Percentiles rank a stretch among this genome's conserved stretches.
phyloP scores from a whole-genome alignment of 2,888 invertebrate genomes.

The Lutraria lutraria region DNA sequence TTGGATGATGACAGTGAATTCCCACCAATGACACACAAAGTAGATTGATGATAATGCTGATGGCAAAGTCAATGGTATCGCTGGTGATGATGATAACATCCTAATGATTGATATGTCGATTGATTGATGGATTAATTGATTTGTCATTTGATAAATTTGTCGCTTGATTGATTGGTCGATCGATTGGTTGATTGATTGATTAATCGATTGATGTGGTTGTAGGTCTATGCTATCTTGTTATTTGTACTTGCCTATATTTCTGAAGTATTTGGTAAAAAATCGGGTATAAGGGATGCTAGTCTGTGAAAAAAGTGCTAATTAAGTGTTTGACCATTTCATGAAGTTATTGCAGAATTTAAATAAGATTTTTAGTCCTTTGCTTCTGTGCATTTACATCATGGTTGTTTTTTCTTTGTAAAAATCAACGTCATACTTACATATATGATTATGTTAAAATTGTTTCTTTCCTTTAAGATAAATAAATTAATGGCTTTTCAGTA shows the following conservation, averaged over 20 bases:
- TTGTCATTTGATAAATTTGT: too few relatives aligned
- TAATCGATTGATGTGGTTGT: too few relatives aligned
- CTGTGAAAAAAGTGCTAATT: neutral
- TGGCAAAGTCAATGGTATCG: too few relatives aligned
- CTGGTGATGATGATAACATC: conserved; percentile 12
- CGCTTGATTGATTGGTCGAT: neutral
- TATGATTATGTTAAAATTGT: neutral
- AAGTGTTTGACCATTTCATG: neutral
- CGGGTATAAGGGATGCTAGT: neutral
- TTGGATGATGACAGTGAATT: conserved; percentile 94
- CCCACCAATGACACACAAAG: conserved; percentile 91
- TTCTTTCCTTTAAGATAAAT: neutral
- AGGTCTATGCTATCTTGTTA: neutral
- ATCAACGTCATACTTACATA: neutral
- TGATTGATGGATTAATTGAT: too few relatives aligned
- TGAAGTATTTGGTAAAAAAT: neutral
- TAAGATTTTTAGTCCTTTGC: neutral
- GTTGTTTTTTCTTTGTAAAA: neutral
- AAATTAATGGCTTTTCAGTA: neutral
- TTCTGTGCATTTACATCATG: neutral
- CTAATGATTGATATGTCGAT: neutral
- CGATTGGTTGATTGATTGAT: too few relatives aligned
- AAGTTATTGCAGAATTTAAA: neutral
- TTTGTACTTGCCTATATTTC: neutral
- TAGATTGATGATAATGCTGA: conserved; percentile 71